A percentile compares a stretch with the other conserved stretches of the same genome.
These are phyloP conservation scores for Thalassophryne amazonica DNA, from an alignment of 2,797 vertebrate species.

Conservation along the genomic window DNA sequence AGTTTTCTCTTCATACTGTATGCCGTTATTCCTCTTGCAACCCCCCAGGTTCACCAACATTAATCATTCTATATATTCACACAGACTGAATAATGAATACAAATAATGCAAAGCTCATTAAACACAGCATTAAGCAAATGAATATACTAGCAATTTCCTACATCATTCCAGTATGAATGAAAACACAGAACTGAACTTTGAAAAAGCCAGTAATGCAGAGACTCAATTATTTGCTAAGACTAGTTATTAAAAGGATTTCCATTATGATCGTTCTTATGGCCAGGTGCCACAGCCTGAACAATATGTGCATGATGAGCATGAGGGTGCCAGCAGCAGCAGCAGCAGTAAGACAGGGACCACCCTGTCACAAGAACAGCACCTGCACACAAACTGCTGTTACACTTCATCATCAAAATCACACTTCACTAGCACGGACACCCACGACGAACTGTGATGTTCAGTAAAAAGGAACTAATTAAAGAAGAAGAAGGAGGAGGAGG, in stretches of 20 bases:
- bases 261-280: constrained; percentile 46
- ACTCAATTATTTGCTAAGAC: constrained; percentile 6
- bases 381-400: constrained; percentile 53
- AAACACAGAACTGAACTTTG: constrained; percentile 2
- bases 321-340: constrained; percentile 70
- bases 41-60: constrained; percentile 10
- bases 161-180: constrained; percentile 16
- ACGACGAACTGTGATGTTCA: constrained; percentile 32
- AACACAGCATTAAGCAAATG: not conserved
- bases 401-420: constrained; percentile 68
- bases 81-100: constrained; percentile 10
- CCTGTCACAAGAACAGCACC: constrained; percentile 65
- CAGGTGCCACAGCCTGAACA: constrained; percentile 70
- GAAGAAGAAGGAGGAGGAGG: constrained; percentile 1
- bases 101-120: constrained; percentile 6
- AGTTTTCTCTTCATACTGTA: not conserved
- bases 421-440: constrained; percentile 60
- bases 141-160: not conserved
- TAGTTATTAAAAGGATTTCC: constrained; percentile 41
- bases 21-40: not conserved
- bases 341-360: constrained; percentile 55
- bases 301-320: constrained; percentile 69
- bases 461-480: not conserved
- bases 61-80: constrained; percentile 1
- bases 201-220: constrained; percentile 1